Evolutionary conservation across 1,140 invertebrate species (phyloP).

Genomic region (Eciton burchellii): DNA sequence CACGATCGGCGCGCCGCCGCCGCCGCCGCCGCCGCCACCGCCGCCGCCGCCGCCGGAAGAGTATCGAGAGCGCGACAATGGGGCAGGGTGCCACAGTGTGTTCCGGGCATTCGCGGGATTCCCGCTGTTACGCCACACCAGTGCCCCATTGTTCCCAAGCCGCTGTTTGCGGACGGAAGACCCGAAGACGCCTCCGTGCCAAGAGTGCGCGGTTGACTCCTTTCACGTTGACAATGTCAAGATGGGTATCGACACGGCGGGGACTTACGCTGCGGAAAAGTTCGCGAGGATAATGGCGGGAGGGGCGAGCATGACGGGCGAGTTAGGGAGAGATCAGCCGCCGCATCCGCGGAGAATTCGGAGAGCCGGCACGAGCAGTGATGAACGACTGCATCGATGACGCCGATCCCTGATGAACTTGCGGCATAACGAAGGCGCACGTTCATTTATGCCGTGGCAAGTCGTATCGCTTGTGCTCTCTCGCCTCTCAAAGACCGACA

Average conservation of each 20-base stretch:
- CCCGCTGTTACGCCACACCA: conserved; percentile 66
- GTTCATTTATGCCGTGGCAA: not conserved
- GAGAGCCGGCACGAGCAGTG: not conserved
- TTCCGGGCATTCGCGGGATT: conserved; percentile 64
- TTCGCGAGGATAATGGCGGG: conserved; percentile 27
- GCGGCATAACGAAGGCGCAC: not conserved
- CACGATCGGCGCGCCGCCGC: conserved; percentile 51
- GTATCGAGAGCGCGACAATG: conserved; percentile 72
- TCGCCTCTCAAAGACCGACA: not conserved
- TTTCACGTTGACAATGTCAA: conserved; percentile 49
- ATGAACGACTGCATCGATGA: not conserved
- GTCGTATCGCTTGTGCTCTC: not conserved
- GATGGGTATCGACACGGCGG: conserved; percentile 30
- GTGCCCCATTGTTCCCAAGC: conserved; percentile 63
- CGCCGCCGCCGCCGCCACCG: not conserved
- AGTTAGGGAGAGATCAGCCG: conserved; percentile 5
- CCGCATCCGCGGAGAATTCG: conserved; percentile 1
- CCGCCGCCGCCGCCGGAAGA: not conserved
- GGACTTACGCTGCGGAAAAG: conserved; percentile 48
- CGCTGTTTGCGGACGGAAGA: conserved; percentile 63
- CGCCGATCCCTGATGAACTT: conserved; percentile 6
- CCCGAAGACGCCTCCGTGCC: conserved; percentile 46
- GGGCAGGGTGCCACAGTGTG: conserved; percentile 54
- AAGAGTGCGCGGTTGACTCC: conserved; percentile 46
- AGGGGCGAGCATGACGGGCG: conserved; percentile 13